phyloP scores from a whole-genome alignment of 2,113 vertebrate genomes.

The Aviceda subcristata region DNA sequence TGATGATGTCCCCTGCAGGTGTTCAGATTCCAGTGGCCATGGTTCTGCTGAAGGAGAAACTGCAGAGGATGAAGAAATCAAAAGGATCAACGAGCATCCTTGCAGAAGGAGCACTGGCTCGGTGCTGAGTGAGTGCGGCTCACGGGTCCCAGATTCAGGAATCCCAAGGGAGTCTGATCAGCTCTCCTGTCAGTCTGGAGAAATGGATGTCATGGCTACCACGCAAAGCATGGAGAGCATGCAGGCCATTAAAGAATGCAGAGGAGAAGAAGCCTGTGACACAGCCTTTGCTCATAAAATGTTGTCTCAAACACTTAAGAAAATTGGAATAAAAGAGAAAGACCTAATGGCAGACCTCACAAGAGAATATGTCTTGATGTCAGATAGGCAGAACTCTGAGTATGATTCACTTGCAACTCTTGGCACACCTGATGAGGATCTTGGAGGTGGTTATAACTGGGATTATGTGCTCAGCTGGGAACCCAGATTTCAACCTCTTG shows the following conservation, averaged over 20 bases:
- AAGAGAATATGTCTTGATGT: slow-evolving; percentile 60
- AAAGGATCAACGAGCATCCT: slow-evolving; percentile 82
- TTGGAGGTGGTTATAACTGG: slow-evolving; percentile 69
- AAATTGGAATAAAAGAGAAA: slow-evolving; percentile 44
- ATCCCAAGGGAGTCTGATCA: slow-evolving; percentile 79
- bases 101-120: slow-evolving; percentile 66
- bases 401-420: slow-evolving; percentile 62
- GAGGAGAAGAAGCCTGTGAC: slow-evolving; percentile 59
- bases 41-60: slow-evolving; percentile 86
- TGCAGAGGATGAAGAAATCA: slow-evolving; percentile 89
- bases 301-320: slow-evolving; percentile 34
- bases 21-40: slow-evolving; percentile 80
- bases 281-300: not conserved
- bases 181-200: slow-evolving; percentile 76
- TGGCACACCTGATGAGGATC: slow-evolving; percentile 59
- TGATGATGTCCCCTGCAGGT: slow-evolving; percentile 51
- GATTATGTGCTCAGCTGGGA: slow-evolving; percentile 84
- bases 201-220: slow-evolving; percentile 44
- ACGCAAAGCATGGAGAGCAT: slow-evolving; percentile 69
- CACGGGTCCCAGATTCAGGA: slow-evolving; percentile 72
- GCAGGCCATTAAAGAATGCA: slow-evolving; percentile 65
- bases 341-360: slow-evolving; percentile 58
- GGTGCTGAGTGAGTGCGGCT: slow-evolving; percentile 14
- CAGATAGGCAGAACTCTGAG: slow-evolving; percentile 47
- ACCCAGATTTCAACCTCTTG: slow-evolving; percentile 84